Base-by-base conservation (phyloP, 2,797 vertebrate genomes). In the Xenops minutus region DNA sequence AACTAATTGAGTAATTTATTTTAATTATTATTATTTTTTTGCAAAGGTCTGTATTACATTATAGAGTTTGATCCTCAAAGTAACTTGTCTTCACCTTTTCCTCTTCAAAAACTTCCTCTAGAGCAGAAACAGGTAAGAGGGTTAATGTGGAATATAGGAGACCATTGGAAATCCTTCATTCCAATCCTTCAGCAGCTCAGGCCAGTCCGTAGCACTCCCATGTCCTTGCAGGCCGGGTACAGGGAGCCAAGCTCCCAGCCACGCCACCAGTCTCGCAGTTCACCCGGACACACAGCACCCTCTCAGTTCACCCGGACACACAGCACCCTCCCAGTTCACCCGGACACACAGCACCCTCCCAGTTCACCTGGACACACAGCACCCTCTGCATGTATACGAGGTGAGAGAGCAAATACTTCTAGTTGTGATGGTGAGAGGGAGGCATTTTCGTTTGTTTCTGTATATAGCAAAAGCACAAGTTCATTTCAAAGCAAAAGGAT, bases 401-500 rank as follows among this genome's bases (percentile, higher is more conserved):
- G 48, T 46, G 68, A 89, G 63, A 90, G 56, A 54, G 39, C 85
- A 89, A 78, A 84, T 26, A 54, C 43, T 86, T 56, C 82, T 36
- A 23, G 79, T 30, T 26, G 32, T 1, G 2, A 5, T 39, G 58
- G 18, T 81, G 68, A 84, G 64, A 89, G 29, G 52, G 37, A 87
- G 41, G 32, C 24, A 29, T 71, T 88, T 74, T 49, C 66, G 52
- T 46, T 80, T 88, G 15, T n/a, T 81, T 67, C 55, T 43, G 6
- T 55, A 39, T 41, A 36, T 55, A 74, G 67, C 75, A 88, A 91
- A 87, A 88, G 15, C n/a, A 77, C 55, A 63, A 90, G 63, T 66
- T 92, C n/a, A 48, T 75, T 91, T 93, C 74, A 88, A 95, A 92
- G 85, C 14, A 74, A 91, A 95, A 83, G 76, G 34, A 89, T 68